Evolutionary conservation across 2,113 vertebrate species (phyloP).

Genomic region (Phalacrocorax brasilianus): DNA sequence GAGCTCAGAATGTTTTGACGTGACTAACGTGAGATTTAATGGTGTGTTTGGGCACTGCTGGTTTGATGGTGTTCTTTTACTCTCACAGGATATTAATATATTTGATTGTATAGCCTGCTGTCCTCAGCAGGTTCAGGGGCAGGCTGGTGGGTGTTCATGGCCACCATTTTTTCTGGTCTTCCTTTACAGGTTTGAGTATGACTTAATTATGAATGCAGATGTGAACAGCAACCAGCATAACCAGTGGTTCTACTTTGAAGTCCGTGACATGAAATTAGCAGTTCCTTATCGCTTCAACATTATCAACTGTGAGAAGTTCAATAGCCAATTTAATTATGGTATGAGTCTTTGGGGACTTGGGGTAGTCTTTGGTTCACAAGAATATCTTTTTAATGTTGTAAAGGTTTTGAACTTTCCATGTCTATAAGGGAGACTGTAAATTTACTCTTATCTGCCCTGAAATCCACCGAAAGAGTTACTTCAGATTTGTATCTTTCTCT

Average conservation of each 20-base stretch:
- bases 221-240: conserved; percentile 81
- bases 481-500: not conserved
- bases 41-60: not conserved
- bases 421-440: not conserved
- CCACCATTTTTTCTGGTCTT: not conserved
- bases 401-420: not conserved
- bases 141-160: not conserved
- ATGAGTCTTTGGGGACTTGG: conserved; percentile 6
- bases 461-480: not conserved
- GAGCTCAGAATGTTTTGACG: not conserved
- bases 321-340: conserved; percentile 98
- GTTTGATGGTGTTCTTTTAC: not conserved
- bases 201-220: conserved; percentile 88
- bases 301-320: conserved; percentile 94
- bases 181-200: conserved; percentile 85
- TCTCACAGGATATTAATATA: not conserved
- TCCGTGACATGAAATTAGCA: conserved; percentile 78
- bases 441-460: not conserved
- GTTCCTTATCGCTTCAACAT: conserved; percentile 89
- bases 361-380: not conserved
- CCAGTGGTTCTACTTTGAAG: conserved; percentile 95
- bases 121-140: not conserved
- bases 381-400: not conserved
- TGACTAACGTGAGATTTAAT: not conserved
- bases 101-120: not conserved